Conservation (phyloP, 2,888 invertebrate genomes). For the Notodonta dromedarius region DNA sequence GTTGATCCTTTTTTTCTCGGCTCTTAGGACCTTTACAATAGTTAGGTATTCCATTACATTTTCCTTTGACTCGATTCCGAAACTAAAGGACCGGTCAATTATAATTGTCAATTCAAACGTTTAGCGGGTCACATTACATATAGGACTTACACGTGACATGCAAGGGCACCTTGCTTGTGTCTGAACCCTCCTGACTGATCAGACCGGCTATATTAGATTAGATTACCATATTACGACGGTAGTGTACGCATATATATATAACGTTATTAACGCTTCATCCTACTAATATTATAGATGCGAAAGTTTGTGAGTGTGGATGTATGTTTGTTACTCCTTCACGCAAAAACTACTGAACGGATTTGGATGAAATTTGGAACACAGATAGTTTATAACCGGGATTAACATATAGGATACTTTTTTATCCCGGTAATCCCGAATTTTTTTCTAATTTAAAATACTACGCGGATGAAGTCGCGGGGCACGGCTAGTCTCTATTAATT, state of each 20-base stretch:
- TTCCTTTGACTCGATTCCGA: slow-evolving; percentile 12
- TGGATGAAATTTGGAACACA: too few relatives aligned
- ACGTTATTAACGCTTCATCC: background rate
- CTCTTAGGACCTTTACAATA: slow-evolving; percentile 10
- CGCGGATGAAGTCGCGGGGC: too few relatives aligned
- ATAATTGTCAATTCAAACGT: slow-evolving; percentile 25
- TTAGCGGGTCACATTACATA: slow-evolving; percentile 20
- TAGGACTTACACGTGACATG: slow-evolving; percentile 15
- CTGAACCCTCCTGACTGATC: background rate
- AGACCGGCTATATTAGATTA: slow-evolving; percentile 14
- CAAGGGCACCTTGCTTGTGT: too few relatives aligned
- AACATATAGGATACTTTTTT: too few relatives aligned
- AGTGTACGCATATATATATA: background rate
- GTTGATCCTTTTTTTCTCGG: slow-evolving; percentile 44
- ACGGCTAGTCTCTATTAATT: slow-evolving; percentile 37
- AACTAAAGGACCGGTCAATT: slow-evolving; percentile 21
- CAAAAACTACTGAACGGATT: too few relatives aligned
- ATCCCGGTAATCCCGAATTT: too few relatives aligned
- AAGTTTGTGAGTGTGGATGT: too few relatives aligned
- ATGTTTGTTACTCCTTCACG: too few relatives aligned
- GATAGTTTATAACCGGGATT: too few relatives aligned
- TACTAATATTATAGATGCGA: too few relatives aligned
- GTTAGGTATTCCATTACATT: slow-evolving; percentile 16
- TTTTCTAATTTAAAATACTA: too few relatives aligned
- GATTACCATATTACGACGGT: background rate